phyloP scores from a whole-genome alignment of 2,797 vertebrate species.

The Sebastolobus alascanus region DNA sequence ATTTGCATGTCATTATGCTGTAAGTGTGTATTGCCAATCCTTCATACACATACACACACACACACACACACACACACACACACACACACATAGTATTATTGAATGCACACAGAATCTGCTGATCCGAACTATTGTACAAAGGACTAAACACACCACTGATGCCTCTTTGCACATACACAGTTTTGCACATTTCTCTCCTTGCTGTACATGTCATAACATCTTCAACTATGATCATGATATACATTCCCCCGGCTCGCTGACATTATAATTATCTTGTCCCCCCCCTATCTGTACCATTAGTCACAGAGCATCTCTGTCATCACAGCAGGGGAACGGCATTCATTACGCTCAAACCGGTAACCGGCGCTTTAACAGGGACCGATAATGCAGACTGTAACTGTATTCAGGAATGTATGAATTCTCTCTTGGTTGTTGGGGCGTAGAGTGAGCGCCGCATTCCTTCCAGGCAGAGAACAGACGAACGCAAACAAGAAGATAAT shows the following conservation, averaged over 20 bases:
- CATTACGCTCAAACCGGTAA: constrained; percentile 74
- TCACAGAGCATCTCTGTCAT: constrained; percentile 75
- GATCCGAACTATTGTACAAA: constrained; percentile 33
- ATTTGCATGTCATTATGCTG: constrained; percentile 71
- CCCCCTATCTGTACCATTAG: constrained; percentile 70
- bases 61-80: constrained; percentile 22
- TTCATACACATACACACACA: constrained; percentile 7
- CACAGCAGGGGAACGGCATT: constrained; percentile 74
- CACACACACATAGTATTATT: not conserved
- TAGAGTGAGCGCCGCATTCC: constrained; percentile 61
- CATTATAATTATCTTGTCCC: constrained; percentile 59
- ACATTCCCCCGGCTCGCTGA: constrained; percentile 45
- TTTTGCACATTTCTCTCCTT: constrained; percentile 27
- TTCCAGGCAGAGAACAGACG: constrained; percentile 66
- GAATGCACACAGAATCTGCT: constrained; percentile 33
- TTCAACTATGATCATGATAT: constrained; percentile 66
- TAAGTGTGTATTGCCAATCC: not conserved
- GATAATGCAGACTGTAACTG: constrained; percentile 57
- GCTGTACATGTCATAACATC: constrained; percentile 53
- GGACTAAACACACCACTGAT: not conserved
- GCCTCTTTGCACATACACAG: constrained; percentile 14
- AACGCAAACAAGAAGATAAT: constrained; percentile 80
- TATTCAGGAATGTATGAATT: constrained; percentile 61
- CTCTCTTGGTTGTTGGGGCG: constrained; percentile 64
- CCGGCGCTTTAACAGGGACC: constrained; percentile 54